Conservation (phyloP, 2,113 vertebrate species). For the Prunella fulvescens region DNA sequence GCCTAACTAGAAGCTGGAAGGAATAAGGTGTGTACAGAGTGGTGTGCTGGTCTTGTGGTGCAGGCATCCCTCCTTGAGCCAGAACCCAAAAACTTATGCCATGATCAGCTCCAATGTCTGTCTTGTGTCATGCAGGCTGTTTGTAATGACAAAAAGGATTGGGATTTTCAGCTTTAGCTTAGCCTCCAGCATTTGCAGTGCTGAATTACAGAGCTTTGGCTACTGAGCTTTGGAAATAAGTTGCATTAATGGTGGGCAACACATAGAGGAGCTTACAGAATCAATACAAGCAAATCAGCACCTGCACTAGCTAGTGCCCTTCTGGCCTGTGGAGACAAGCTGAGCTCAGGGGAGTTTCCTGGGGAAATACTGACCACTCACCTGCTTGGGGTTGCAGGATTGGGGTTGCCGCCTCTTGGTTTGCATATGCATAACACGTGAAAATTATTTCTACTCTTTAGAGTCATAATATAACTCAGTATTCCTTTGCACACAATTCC, state of each 20-base stretch:
- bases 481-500: neutral
- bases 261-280: neutral
- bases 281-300: neutral
- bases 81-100: neutral
- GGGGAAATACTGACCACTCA: neutral
- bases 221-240: neutral
- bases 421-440: rapidly evolving
- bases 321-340: neutral
- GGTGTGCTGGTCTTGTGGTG: neutral
- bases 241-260: neutral
- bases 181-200: neutral
- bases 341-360: neutral
- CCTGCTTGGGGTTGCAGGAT: neutral
- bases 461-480: neutral
- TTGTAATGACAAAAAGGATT: neutral
- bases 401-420: neutral
- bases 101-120: neutral
- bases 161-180: neutral
- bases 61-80: neutral
- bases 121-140: neutral
- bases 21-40: neutral
- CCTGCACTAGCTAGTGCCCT: neutral
- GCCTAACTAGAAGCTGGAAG: neutral
- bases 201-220: neutral
- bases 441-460: neutral